phyloP scores from a whole-genome alignment of 2,888 invertebrate genomes.

The Drosophila heteroneura region DNA sequence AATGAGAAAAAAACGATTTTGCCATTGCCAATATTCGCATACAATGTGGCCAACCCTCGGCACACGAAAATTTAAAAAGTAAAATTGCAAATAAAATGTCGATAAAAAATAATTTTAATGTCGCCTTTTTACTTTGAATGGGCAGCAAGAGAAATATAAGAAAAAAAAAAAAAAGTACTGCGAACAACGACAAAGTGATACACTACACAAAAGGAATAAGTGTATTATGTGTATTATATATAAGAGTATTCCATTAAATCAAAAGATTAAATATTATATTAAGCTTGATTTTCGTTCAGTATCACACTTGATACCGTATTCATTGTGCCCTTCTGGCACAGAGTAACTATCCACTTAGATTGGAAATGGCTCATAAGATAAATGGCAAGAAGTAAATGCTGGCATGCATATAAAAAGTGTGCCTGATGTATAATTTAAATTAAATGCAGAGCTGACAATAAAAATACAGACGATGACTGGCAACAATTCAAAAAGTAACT shows the following conservation, averaged over 20 bases:
- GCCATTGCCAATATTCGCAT: slow-evolving; percentile 45
- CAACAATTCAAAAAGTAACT: slow-evolving; percentile 63
- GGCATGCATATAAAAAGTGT: slow-evolving; percentile 65
- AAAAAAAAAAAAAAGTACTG: not conserved
- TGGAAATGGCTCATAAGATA: slow-evolving; percentile 43
- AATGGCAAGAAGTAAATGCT: slow-evolving; percentile 55
- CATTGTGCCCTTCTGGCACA: not conserved
- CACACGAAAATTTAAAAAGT: slow-evolving; percentile 44
- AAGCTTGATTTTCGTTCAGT: not conserved
- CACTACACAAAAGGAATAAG: slow-evolving; percentile 10
- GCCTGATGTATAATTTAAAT: slow-evolving; percentile 80
- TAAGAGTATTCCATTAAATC: not conserved
- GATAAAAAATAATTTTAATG: slow-evolving; percentile 81
- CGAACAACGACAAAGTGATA: slow-evolving; percentile 19
- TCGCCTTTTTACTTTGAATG: slow-evolving; percentile 70
- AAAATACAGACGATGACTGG: slow-evolving; percentile 61
- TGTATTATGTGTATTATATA: too few relatives aligned
- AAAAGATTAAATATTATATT: not conserved
- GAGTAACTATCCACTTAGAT: slow-evolving; percentile 40
- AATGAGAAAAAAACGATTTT: slow-evolving; percentile 9
- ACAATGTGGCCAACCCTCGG: slow-evolving; percentile 49
- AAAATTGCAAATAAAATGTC: slow-evolving; percentile 70
- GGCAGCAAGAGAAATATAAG: slow-evolving; percentile 2
- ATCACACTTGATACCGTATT: not conserved
- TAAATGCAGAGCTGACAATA: slow-evolving; percentile 80